Evolutionary conservation across 1,140 invertebrate genomes (phyloP), one percentile per base, ranked within the genome.

Genomic region (Brachionus paranguensis): DNA sequence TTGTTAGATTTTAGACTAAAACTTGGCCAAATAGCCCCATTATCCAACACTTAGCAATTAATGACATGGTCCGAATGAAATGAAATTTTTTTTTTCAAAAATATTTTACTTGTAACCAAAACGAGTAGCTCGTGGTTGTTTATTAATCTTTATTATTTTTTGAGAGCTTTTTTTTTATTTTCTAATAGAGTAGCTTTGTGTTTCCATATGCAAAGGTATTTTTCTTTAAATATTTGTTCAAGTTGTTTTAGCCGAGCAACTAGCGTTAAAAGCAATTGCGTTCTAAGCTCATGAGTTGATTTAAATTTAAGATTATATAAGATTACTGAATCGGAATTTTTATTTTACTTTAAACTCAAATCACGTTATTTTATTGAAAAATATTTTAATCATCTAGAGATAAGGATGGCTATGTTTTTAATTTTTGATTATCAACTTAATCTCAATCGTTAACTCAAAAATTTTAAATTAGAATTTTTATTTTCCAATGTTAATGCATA

Each of bases 361-460:
- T 55, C 53, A 60, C 53, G 53, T 60, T 60, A 60, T 60, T 60
- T 60, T 60, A 60, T 60, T 60, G 53, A 60, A 60, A 60, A 60
- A 60, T 60, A 60, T 60, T 60, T 60, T 60, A 60, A 60, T 60
- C 53, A 60, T 60, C 53, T 60, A 60, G 53, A 60, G 53, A 60
- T 60, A 60, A 60, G 53, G 53, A 60, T 60, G 53, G 17, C 53
- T 60, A 60, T 60, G 20, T 24, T 60, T 20, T 60, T 60, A 60
- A 60, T 60, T 60, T 60, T 60, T 60, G 53, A 60, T 60, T 60
- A 60, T 60, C 53, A 60, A 60, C 53, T 60, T 60, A 60, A 60
- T 60, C 53, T 60, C 53, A 53, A 53, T n/a, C 47, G 47, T 14
- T 60, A 27, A n/a, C 53, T 60, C 2, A 37, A 37, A 37, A 37